Base-by-base conservation (phyloP, 2,113 vertebrate genomes). In the Entomyzon cyanotis region DNA sequence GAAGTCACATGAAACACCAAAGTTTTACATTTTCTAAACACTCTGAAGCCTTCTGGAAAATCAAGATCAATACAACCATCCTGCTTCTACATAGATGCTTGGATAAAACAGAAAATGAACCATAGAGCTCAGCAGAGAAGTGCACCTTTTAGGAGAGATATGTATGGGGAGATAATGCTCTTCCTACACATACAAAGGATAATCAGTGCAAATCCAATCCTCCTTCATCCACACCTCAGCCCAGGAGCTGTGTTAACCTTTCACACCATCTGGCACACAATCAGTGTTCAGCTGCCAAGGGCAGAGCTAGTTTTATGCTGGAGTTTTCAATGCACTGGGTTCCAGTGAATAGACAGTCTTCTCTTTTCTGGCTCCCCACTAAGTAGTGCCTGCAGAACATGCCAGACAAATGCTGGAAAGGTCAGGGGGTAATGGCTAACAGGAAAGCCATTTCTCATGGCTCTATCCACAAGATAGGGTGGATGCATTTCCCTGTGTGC, bases 341-440 rank as follows among this genome's bases (percentile, higher is more conserved):
- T 88, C 79, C 67, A 63, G 59, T 85, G 87, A 94, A 91, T 91
- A 67, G 79, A 46, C 6, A 90, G 67, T 86, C 70, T 93, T 87
- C 74, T 95, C 58, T 70, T 25, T 85, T 69, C 91, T 83, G 92
- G 39, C 90, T 95, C 67, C 75, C 94, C 71, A 67, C 67, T 63
- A 93, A 73, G 71, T n/a, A 70, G 60, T 74, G 75, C 52, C 94
- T 91, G 74, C 59, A 91, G 91, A 95, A 90, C 30, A 86, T 46
- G 75, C 84, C 88, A 92, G 85, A 70, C 21, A 74, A 94, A 94
- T 41, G 31, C 71, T 94, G 71, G 35, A 79, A 80, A 93, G 82
- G 84, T 88, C 85, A 88, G 42, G 42, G 90, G 63, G 64, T 82
- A 63, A 83, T 3, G 5, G 49, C 60, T 83, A 69, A 80, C 47